Conservation (phyloP, 2,888 invertebrate species). For the Xestia c-nigrum region DNA sequence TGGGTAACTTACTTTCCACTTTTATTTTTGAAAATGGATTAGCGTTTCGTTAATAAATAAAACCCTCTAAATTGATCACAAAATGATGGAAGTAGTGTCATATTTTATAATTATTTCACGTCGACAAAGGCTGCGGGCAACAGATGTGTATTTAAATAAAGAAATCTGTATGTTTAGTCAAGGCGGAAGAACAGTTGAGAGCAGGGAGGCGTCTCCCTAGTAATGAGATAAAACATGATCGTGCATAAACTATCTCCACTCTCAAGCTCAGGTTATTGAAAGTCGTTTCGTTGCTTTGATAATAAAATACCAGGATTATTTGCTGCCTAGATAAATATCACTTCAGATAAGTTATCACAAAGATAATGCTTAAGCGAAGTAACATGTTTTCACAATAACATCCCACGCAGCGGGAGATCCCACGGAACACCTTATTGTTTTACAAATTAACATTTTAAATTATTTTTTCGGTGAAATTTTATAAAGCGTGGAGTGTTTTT, state of each 20-base stretch:
- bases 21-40: no score
- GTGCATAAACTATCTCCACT: background rate
- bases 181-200: background rate
- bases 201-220: background rate
- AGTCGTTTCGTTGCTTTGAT: slow-evolving; percentile 43
- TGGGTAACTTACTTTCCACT: no score
- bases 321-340: slow-evolving; percentile 60
- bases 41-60: no score
- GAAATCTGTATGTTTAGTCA: background rate
- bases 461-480: slow-evolving; percentile 23
- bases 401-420: slow-evolving; percentile 59
- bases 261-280: slow-evolving; percentile 31
- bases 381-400: slow-evolving; percentile 67
- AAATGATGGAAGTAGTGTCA: no score
- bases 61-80: no score
- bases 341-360: slow-evolving; percentile 64
- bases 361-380: slow-evolving; percentile 57
- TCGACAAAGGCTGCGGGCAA: no score
- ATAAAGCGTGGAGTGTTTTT: slow-evolving; percentile 30
- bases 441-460: slow-evolving; percentile 30
- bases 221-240: slow-evolving; percentile 4
- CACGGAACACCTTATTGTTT: slow-evolving; percentile 35
- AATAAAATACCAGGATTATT: slow-evolving; percentile 48
- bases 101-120: no score
- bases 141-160: no score